Conservation (phyloP, 2,113 vertebrate species). For the Asarcornis scutulata region DNA sequence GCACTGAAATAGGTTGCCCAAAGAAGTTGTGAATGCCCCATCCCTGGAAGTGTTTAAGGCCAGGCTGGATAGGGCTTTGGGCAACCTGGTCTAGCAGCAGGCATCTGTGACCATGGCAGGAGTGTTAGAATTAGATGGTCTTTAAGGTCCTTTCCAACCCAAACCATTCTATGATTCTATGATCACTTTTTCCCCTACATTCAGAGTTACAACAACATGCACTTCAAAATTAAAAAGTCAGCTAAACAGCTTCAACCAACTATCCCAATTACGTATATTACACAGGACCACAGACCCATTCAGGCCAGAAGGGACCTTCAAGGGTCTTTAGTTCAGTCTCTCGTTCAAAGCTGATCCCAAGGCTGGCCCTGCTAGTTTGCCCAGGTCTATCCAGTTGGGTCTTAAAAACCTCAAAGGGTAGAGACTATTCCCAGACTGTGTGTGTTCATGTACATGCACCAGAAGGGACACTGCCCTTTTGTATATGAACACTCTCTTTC, state of each 20-base stretch:
- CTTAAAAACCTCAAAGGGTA: neutral
- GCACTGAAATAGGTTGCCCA: no score
- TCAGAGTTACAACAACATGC: neutral
- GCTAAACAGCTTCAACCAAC: neutral
- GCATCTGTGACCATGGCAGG: no score
- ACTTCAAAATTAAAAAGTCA: neutral
- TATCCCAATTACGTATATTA: accelerated
- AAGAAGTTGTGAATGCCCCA: no score
- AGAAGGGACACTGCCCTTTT: neutral
- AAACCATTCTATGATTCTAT: no score
- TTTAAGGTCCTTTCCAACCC: no score
- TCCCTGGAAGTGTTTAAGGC: no score
- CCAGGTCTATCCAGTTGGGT: neutral
- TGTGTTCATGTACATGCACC: neutral
- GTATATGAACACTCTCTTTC: accelerated
- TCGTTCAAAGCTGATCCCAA: neutral
- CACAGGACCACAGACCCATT: neutral
- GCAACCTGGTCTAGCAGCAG: no score
- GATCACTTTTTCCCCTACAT: neutral
- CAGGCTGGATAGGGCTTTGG: no score
- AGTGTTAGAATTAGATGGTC: no score
- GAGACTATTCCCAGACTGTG: neutral
- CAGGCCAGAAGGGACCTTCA: neutral
- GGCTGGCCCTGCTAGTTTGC: neutral
- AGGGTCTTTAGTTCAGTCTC: neutral